These are phyloP conservation scores for Phylloscopus collybita DNA, from an alignment of 2,797 vertebrate genomes.

Conservation along the genomic window DNA sequence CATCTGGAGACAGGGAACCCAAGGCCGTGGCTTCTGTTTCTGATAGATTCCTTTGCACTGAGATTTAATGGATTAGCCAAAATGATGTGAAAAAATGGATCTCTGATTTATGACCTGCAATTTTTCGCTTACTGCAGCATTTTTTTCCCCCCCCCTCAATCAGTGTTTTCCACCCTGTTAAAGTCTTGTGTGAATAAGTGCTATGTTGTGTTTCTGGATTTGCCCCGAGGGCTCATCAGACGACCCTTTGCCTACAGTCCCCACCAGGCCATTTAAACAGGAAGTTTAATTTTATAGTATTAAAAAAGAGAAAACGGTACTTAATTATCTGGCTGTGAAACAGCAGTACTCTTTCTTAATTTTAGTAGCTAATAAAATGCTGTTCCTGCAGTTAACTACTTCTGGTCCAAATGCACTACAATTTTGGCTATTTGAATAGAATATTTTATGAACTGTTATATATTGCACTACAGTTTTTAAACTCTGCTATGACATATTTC, in stretches of 20 bases:
- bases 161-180: slow-evolving; percentile 74
- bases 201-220: slow-evolving; percentile 76
- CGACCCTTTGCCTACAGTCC: slow-evolving; percentile 75
- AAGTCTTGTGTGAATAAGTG: slow-evolving; percentile 80
- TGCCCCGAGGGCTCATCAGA: slow-evolving; percentile 76
- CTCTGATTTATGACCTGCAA: slow-evolving; percentile 82
- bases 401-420: slow-evolving; percentile 77
- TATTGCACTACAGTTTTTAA: slow-evolving; percentile 82
- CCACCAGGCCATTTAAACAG: slow-evolving; percentile 82
- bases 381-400: slow-evolving; percentile 81
- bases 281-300: slow-evolving; percentile 87
- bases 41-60: slow-evolving; percentile 79
- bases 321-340: slow-evolving; percentile 87
- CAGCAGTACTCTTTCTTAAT: slow-evolving; percentile 84
- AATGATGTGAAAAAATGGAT: slow-evolving; percentile 81
- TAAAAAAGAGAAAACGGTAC: slow-evolving; percentile 83
- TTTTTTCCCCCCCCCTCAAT: slow-evolving; percentile 62
- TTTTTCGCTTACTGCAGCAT: slow-evolving; percentile 80
- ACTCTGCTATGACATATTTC: slow-evolving; percentile 81
- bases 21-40: slow-evolving; percentile 72
- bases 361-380: slow-evolving; percentile 85
- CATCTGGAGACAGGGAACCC: not conserved
- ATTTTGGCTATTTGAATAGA: slow-evolving; percentile 75
- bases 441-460: slow-evolving; percentile 86
- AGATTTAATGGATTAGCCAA: slow-evolving; percentile 87